Percentiles rank a stretch among this genome's conserved stretches.
These are phyloP conservation scores for Frankliniella intonsa DNA, from an alignment of 2,888 invertebrate genomes.

Conservation along the genomic window DNA sequence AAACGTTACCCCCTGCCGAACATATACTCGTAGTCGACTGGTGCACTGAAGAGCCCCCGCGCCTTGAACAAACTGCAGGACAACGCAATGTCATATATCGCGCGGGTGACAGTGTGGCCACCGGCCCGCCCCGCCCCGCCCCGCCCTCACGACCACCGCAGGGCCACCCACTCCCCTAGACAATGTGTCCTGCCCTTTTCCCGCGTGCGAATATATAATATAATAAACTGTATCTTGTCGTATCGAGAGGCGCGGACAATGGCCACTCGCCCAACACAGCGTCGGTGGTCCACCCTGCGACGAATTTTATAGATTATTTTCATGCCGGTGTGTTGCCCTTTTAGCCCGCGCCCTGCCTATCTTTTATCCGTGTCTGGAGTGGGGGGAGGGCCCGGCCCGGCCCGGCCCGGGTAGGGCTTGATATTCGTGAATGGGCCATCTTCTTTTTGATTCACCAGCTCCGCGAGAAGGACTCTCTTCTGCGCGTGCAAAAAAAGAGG, in stretches of 20 bases:
- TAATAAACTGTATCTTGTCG: constrained; percentile 25
- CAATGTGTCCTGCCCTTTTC: not conserved
- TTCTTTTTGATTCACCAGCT: constrained; percentile 1
- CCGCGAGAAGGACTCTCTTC: not conserved
- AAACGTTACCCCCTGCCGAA: too few relatives aligned
- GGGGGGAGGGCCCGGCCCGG: not conserved
- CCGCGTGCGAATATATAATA: constrained; percentile 17
- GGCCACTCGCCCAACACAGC: constrained; percentile 1
- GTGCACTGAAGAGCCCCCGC: too few relatives aligned
- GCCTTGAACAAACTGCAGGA: too few relatives aligned
- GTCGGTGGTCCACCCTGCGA: constrained; percentile 10
- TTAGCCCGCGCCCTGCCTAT: not conserved
- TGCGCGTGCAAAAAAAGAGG: not conserved
- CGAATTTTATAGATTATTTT: constrained; percentile 25
- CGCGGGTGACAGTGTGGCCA: not conserved
- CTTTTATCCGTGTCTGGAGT: not conserved
- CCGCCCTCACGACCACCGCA: not conserved
- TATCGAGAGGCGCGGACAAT: not conserved
- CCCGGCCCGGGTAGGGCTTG: not conserved
- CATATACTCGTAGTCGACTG: too few relatives aligned
- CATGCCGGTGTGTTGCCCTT: constrained; percentile 5
- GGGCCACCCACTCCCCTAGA: not conserved
- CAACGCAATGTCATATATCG: too few relatives aligned
- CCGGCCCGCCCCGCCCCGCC: not conserved
- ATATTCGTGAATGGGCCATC: constrained; percentile 8